Evolutionary conservation across 30 jellyfish, hydroid and myxozoan genomes (phyloP).

Genomic region (Hydractinia echinata): DNA sequence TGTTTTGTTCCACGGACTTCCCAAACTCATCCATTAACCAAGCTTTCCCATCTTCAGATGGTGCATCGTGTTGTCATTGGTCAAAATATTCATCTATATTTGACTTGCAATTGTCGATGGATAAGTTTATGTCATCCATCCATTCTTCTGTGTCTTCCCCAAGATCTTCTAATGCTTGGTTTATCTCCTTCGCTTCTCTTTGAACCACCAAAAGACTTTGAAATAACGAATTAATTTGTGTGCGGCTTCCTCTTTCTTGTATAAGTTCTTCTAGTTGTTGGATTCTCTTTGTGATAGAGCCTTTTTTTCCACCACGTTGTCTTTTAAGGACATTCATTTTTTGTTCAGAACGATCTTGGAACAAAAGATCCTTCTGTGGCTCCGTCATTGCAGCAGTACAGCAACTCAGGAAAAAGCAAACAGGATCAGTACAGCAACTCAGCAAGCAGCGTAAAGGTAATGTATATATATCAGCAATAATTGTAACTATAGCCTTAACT

Average conservation of each 20-base stretch:
- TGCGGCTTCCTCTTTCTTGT: background rate
- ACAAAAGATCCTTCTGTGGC: background rate
- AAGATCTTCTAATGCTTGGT: conserved; percentile 7
- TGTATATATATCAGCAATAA: background rate
- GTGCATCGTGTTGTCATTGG: background rate
- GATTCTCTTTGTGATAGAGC: conserved; percentile 4
- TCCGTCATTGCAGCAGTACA: background rate
- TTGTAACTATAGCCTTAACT: conserved; percentile 9
- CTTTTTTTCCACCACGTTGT: conserved; percentile 7
- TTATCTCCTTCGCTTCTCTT: conserved; percentile 10
- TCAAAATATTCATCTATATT: background rate
- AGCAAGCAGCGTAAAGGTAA: background rate
- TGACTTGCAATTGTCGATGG: background rate
- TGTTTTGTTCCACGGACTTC: background rate
- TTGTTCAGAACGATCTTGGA: background rate
- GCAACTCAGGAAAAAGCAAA: no score
- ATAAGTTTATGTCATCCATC: background rate
- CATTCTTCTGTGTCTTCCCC: background rate
- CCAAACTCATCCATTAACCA: conserved; percentile 8
- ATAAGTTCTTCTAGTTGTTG: background rate
- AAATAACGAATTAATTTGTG: background rate
- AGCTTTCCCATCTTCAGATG: background rate
- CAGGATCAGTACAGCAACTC: no score
- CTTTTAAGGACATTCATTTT: background rate
- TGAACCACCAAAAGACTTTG: background rate